A percentile compares a stretch with the other conserved stretches of the same genome.
These are phyloP conservation scores for Chrysemys picta DNA, from an alignment of 2,113 vertebrate genomes.

Conservation along the genomic window DNA sequence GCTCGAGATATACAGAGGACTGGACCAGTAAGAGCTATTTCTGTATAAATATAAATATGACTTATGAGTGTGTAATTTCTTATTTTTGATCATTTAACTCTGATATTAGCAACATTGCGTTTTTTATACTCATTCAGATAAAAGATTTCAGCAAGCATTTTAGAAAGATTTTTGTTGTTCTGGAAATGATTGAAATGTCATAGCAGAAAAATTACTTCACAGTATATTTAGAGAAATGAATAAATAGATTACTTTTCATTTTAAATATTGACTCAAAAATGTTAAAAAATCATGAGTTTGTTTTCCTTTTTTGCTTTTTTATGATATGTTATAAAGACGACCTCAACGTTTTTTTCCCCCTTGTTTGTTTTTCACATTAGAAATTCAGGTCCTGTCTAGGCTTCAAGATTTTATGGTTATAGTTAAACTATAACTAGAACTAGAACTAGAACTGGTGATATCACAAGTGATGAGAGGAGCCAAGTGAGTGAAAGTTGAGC, in stretches of 20 bases:
- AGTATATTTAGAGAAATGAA: background rate
- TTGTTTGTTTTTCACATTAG: background rate
- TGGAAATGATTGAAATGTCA: background rate
- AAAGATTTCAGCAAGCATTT: background rate
- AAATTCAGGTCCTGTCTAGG: background rate
- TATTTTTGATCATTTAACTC: background rate
- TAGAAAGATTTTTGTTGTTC: background rate
- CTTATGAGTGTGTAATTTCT: background rate
- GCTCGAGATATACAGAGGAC: background rate
- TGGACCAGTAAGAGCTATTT: background rate
- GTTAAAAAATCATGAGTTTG: background rate
- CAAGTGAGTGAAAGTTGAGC: background rate
- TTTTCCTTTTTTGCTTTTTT: background rate
- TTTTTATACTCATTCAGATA: background rate
- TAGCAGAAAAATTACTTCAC: background rate
- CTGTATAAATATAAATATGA: background rate
- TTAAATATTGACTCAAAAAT: background rate
- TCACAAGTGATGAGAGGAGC: background rate
- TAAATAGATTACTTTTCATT: background rate
- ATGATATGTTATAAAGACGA: background rate
- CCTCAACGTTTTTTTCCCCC: accelerated
- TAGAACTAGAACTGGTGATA: background rate
- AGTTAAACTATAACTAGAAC: background rate
- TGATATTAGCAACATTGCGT: background rate
- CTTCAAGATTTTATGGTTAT: background rate